Evolutionary conservation across 2,113 vertebrate genomes (phyloP), one percentile per base, ranked within the genome.

Genomic region (Cyanoramphus novaezelandiae): DNA sequence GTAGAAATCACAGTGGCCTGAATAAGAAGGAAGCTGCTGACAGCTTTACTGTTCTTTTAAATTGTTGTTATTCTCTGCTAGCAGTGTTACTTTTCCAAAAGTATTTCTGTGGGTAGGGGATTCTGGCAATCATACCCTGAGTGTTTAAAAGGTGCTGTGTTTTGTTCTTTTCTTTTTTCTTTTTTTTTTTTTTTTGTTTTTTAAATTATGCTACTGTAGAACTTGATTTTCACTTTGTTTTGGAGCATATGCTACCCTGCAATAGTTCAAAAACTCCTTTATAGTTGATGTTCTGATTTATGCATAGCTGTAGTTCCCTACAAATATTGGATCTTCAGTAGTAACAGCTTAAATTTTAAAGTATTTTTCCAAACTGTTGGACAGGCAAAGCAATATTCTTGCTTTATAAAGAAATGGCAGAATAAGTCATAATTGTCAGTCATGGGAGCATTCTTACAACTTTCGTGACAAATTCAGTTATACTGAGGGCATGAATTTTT

Each of bases 1-100:
- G 43, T 7, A 78, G 72, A 74, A 81, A 78, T 93, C 33, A 27
- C 64, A 55, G 77, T 62, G 57, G 80, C 33, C 76, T 92, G 80
- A 84, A 43, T 44, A 64, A 84, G 76, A 75, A 67, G 69, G 69
- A 88, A 86, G 49, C 69, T 93, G 76, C 88, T 65, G 82, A 94
- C 79, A 94, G 88, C 39, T 97, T 93, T 92, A 90, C 80, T 86
- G 1, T 53, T 81, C 9, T 7, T 60, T 86, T 74, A 60, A 90
- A 86, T 94, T 92, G 68, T 59, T 88, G 41, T 83, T 96, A 52
- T 86, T 92, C 69, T 90, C 55, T 86, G 35, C 2, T 10, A 53
- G 52, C 35, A 52, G 29, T 46, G 82, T 62, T 86, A 72, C 64
- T 92, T 75, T 88, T 76, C 69, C 57, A 57, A 49, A 92, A 88